A percentile compares a stretch with the other conserved stretches of the same genome.
Evolutionary conservation across 1,140 invertebrate species (phyloP).

Genomic region (Metaphire vulgaris): DNA sequence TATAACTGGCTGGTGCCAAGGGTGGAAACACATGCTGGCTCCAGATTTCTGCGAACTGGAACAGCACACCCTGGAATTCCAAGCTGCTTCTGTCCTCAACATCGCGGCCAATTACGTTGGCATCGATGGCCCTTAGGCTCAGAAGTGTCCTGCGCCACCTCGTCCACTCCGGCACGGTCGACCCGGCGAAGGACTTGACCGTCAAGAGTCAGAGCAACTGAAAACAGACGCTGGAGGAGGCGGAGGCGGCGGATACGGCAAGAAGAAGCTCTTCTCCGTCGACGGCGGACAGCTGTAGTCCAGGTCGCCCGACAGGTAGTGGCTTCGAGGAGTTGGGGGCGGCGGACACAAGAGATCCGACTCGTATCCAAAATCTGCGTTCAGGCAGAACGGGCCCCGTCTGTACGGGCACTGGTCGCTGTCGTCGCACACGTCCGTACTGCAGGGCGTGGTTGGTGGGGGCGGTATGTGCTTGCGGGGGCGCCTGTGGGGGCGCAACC

Average conservation of each 20-base stretch:
- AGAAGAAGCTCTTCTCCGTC: slow-evolving; percentile 62
- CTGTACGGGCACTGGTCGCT: slow-evolving; percentile 44
- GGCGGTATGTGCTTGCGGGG: slow-evolving; percentile 68
- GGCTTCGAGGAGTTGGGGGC: slow-evolving; percentile 68
- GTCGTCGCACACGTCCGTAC: slow-evolving; percentile 86
- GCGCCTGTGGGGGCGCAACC: slow-evolving; percentile 60
- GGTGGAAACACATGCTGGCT: no score
- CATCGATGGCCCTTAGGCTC: no score
- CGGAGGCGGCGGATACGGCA: slow-evolving; percentile 68
- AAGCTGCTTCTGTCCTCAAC: no score
- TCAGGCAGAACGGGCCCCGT: slow-evolving; percentile 32
- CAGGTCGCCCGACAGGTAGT: slow-evolving; percentile 63
- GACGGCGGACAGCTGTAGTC: slow-evolving; percentile 66
- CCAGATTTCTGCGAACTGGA: no score
- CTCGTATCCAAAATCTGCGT: slow-evolving; percentile 59
- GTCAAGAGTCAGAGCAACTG: slow-evolving; percentile 24
- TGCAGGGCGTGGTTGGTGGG: slow-evolving; percentile 86
- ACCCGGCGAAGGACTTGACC: no score
- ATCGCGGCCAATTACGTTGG: no score
- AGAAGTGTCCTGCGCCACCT: no score
- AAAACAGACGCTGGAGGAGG: slow-evolving; percentile 58
- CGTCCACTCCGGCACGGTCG: no score
- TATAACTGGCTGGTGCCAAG: no score
- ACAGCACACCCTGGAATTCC: no score
- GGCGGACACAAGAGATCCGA: slow-evolving; percentile 64